Base-by-base conservation (phyloP, 1,140 invertebrate species). In the Elysia chlorotica region DNA sequence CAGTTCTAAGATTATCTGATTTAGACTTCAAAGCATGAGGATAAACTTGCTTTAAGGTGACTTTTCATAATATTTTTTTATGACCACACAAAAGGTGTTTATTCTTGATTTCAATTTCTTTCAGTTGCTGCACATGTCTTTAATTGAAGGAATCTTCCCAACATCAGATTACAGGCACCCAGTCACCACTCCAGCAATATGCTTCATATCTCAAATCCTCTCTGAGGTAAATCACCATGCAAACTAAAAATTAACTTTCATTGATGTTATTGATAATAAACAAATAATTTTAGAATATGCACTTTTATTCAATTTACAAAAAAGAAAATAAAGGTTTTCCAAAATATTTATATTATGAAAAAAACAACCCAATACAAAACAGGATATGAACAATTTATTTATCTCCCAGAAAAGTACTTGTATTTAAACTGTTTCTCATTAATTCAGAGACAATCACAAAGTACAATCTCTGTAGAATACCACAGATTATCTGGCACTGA, bases 161-260 rank as follows among this genome's bases (percentile, higher is more conserved):
- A 92, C 94, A 0, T 96, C 95, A 0, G 96, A 98, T 88, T 96
- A 94, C 82, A 88, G 91, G 35, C 95, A 97, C 90, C 91, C 91
- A 1, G 90, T 97, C n/a, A 92, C 92, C 35, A 96, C 94, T 14
- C 95, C 95, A 56, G 91, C 92, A 79, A 88, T 94, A 65, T 87
- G 95, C 54, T 95, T 96, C 79, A 93, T 96, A 88, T 90, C 91
- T 38, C 92, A 96, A 84, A 92, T 96, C 75, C 87, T 98, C 74
- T 86, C 89, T 41, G 81, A 87, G 78, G 86, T 86, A 76, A 48
- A 73, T 61, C 37, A n/a, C n/a, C n/a, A n/a, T n/a, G n/a, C n/a
- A n/a, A n/a, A n/a, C n/a, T n/a, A n/a, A n/a, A n/a, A n/a, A n/a
- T 35, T 33, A 28, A 33, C 14, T 74, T 59, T 17, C 25, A 59